Evolutionary conservation across 1,140 invertebrate species (phyloP).

Genomic region (Drosophila erecta): DNA sequence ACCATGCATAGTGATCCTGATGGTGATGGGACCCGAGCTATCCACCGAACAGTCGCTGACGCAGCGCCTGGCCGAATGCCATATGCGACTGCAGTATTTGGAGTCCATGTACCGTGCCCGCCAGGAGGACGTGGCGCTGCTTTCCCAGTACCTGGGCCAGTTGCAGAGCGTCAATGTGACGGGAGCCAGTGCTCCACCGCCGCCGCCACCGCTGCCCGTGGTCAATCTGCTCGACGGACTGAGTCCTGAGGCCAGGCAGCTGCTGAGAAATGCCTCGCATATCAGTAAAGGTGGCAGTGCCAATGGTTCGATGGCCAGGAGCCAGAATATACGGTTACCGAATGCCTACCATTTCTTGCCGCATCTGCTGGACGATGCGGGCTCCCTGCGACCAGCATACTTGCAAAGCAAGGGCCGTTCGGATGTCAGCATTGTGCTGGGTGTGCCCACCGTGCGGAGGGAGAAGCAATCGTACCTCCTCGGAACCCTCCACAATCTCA

Average conservation of each 20-base stretch:
- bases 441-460: conserved; percentile 94
- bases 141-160: conserved; percentile 87
- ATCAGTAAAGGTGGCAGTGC: conserved; percentile 11
- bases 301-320: conserved; percentile 50
- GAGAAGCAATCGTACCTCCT: conserved; percentile 95
- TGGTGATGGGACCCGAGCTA: conserved; percentile 85
- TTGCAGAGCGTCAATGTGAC: conserved; percentile 50
- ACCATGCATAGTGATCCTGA: conserved; percentile 86
- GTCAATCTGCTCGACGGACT: conserved; percentile 81
- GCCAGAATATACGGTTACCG: conserved; percentile 87
- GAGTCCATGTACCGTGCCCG: conserved; percentile 89
- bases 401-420: conserved; percentile 90
- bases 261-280: conserved; percentile 85
- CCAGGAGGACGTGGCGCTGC: conserved; percentile 89
- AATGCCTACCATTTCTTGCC: conserved; percentile 95
- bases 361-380: conserved; percentile 92
- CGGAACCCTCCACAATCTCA: conserved; percentile 93
- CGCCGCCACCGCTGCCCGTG: conserved; percentile 42
- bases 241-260: conserved; percentile 85
- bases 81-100: conserved; percentile 89
- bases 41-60: conserved; percentile 89
- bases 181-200: conserved; percentile 12
- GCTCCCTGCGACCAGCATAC: conserved; percentile 92
- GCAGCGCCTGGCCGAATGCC: conserved; percentile 89
- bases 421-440: conserved; percentile 93